phyloP scores from a whole-genome alignment of 2,113 vertebrate species.

The Odocoileus virginianus region DNA sequence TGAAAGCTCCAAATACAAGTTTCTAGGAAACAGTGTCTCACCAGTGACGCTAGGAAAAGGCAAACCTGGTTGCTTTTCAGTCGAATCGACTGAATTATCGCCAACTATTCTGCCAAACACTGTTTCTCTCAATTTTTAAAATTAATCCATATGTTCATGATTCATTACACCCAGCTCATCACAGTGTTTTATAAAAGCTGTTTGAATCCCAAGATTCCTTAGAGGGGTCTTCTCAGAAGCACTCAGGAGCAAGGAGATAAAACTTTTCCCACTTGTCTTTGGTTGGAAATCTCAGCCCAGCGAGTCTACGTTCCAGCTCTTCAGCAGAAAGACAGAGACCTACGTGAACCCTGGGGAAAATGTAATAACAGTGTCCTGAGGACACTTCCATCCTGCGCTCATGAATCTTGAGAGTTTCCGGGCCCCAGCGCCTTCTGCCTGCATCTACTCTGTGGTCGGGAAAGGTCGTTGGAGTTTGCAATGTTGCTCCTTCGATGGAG shows the following conservation, averaged over 20 bases:
- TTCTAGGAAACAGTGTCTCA: neutral
- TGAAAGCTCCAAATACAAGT: neutral
- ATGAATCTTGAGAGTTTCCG: neutral
- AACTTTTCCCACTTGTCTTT: neutral
- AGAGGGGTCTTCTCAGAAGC: neutral
- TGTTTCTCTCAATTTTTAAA: neutral
- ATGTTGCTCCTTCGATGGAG: neutral
- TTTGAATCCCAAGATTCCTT: neutral
- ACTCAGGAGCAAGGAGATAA: neutral
- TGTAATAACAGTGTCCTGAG: accelerated
- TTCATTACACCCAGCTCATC: neutral
- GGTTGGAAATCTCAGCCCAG: neutral
- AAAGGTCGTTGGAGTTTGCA: neutral
- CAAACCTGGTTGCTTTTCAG: neutral
- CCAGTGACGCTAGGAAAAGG: neutral
- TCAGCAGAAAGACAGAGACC: neutral
- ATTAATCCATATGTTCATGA: slow-evolving; percentile 12
- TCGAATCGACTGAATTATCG: neutral
- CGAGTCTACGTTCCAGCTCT: neutral
- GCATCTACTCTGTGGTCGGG: neutral
- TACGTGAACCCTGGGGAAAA: neutral
- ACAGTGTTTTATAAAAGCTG: neutral
- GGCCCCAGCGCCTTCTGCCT: neutral
- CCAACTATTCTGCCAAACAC: neutral
- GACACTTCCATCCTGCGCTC: neutral